Evolutionary conservation across 1,140 invertebrate genomes (phyloP).

Genomic region (Eriosoma lanigerum): DNA sequence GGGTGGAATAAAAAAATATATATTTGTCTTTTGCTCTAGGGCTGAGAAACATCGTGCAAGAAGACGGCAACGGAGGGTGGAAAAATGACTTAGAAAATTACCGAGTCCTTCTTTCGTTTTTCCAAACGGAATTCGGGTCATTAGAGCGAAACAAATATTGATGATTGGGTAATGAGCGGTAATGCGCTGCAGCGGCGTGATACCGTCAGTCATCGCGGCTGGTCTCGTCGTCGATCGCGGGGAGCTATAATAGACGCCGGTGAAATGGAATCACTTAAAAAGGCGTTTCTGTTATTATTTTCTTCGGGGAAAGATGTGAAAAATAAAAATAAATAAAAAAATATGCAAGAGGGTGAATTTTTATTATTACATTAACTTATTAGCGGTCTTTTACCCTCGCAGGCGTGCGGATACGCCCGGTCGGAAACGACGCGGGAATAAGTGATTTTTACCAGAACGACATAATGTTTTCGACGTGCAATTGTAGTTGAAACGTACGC

Average conservation of each 20-base stretch:
- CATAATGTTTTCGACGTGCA: constrained; percentile 23
- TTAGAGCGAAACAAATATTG: constrained; percentile 43
- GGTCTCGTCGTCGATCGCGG: not conserved
- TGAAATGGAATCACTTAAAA: constrained; percentile 48
- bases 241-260: not conserved
- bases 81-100: not conserved
- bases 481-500: not conserved
- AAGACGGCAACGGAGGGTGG: not conserved
- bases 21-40: too few relatives aligned
- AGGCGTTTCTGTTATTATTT: constrained; percentile 39
- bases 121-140: constrained; percentile 23
- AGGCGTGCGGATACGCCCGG: not conserved
- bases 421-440: constrained; percentile 39
- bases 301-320: constrained; percentile 9
- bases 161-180: constrained; percentile 41
- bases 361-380: constrained; percentile 50
- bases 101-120: constrained; percentile 15
- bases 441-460: constrained; percentile 46
- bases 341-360: constrained; percentile 21
- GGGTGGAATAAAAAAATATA: too few relatives aligned
- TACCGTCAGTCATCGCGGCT: not conserved
- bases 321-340: constrained; percentile 3
- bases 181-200: not conserved
- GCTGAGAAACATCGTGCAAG: too few relatives aligned
- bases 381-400: constrained; percentile 12